These are phyloP conservation scores for Decapterus maruadsi DNA, from an alignment of 2,797 vertebrate species.

Conservation along the genomic window DNA sequence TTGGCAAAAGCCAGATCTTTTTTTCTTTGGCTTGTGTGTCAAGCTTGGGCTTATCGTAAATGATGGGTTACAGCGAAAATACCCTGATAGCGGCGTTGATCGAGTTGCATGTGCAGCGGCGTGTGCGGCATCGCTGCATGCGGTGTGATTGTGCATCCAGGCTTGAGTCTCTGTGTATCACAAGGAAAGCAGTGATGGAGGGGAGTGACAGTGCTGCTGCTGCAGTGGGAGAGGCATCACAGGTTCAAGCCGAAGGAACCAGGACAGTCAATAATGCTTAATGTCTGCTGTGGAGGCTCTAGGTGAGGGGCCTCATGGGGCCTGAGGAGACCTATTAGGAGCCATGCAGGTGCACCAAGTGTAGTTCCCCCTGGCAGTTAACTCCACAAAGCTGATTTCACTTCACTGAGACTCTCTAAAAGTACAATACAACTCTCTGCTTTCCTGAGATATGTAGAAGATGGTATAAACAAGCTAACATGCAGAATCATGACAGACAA, in stretches of 20 bases:
- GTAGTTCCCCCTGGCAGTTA: slow-evolving; percentile 35
- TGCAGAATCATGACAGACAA: slow-evolving; percentile 2
- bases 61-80: slow-evolving; percentile 25
- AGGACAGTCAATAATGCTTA: slow-evolving; percentile 54
- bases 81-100: slow-evolving; percentile 30
- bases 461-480: slow-evolving; percentile 25
- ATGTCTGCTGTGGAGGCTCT: slow-evolving; percentile 29
- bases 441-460: slow-evolving; percentile 19
- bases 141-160: slow-evolving; percentile 49
- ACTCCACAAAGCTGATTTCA: slow-evolving; percentile 22
- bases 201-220: slow-evolving; percentile 45
- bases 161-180: slow-evolving; percentile 34
- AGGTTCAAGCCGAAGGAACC: slow-evolving; percentile 41
- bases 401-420: slow-evolving; percentile 39
- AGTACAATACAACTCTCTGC: slow-evolving; percentile 15
- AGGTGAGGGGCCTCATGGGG: slow-evolving; percentile 29
- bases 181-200: slow-evolving; percentile 22
- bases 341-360: slow-evolving; percentile 31
- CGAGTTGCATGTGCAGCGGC: slow-evolving; percentile 33
- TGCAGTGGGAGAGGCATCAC: slow-evolving; percentile 49
- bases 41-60: slow-evolving; percentile 44
- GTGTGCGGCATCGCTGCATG: slow-evolving; percentile 20
- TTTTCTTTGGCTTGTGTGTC: slow-evolving; percentile 27
- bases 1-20: slow-evolving; percentile 16
- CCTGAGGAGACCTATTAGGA: slow-evolving; percentile 49